phyloP scores from a whole-genome alignment of 2,888 invertebrate genomes.

The Drosophila villosipedis region DNA sequence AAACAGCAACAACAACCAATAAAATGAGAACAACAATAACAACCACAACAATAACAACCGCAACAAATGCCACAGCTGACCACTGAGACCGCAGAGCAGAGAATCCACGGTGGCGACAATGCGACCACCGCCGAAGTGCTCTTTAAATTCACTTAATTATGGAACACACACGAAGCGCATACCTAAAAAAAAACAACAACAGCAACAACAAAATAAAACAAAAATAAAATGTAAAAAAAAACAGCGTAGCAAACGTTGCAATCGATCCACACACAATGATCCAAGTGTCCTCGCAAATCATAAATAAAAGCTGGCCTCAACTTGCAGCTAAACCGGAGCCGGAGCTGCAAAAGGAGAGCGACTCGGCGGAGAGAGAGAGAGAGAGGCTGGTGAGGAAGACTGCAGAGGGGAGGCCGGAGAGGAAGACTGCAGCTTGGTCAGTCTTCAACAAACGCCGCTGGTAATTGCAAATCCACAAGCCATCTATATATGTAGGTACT shows the following conservation, averaged over 20 bases:
- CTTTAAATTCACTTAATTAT: constrained; percentile 84
- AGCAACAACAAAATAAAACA: constrained; percentile 18
- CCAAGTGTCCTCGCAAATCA: constrained; percentile 75
- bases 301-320: constrained; percentile 68
- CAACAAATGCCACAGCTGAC: constrained; percentile 28
- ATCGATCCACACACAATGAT: constrained; percentile 52
- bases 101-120: constrained; percentile 44
- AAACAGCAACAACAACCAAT: constrained; percentile 42
- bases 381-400: neutral
- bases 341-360: neutral
- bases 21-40: constrained; percentile 23
- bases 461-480: constrained; percentile 48
- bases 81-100: neutral
- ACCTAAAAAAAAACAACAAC: constrained; percentile 50
- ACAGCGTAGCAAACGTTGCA: constrained; percentile 48
- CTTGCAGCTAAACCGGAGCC: constrained; percentile 3
- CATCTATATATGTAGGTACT: constrained; percentile 17
- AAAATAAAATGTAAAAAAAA: constrained; percentile 27
- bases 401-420: neutral
- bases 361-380: neutral
- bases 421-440: constrained; percentile 9
- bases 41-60: constrained; percentile 31
- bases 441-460: constrained; percentile 30
- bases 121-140: constrained; percentile 73
- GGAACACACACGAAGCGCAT: constrained; percentile 84